phyloP scores from a whole-genome alignment of 2,888 invertebrate species.

The Sphaerophoria rueppellii region DNA sequence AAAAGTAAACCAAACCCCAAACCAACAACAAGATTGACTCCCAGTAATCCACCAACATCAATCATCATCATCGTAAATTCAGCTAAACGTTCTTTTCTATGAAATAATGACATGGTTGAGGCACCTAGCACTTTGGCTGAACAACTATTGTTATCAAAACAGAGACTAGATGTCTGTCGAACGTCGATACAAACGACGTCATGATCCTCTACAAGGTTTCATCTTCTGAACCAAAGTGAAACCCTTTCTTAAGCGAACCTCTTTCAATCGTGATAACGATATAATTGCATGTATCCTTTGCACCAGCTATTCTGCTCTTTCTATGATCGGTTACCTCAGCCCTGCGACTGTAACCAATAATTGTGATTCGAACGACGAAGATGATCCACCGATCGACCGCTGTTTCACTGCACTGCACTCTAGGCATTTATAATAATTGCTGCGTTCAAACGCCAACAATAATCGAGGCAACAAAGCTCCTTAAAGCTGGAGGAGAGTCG shows the following conservation, averaged over 20 bases:
- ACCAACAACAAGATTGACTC: background rate
- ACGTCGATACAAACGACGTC: background rate
- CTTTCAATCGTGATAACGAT: constrained; percentile 73
- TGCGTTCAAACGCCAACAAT: constrained; percentile 64
- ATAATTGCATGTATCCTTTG: constrained; percentile 73
- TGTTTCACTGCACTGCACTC: constrained; percentile 36
- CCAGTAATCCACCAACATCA: constrained; percentile 15
- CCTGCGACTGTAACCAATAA: constrained; percentile 66
- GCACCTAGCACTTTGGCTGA: constrained; percentile 11
- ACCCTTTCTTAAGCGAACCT: constrained; percentile 38
- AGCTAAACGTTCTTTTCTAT: constrained; percentile 5
- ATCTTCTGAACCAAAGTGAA: background rate
- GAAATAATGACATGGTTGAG: background rate
- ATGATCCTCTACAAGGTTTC: constrained; percentile 13
- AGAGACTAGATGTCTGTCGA: constrained; percentile 21
- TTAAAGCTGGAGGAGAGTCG: background rate
- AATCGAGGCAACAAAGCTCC: background rate
- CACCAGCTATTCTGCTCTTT: constrained; percentile 56
- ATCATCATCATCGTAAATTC: constrained; percentile 21
- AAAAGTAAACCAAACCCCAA: too few relatives aligned
- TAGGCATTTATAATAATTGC: constrained; percentile 73
- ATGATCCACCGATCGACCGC: constrained; percentile 41
- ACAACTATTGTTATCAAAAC: constrained; percentile 59
- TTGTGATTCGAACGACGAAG: constrained; percentile 70
- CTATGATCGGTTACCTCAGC: constrained; percentile 67